These are phyloP conservation scores for Rhogogaster chlorosoma DNA, from an alignment of 2,888 invertebrate genomes.

Conservation along the genomic window DNA sequence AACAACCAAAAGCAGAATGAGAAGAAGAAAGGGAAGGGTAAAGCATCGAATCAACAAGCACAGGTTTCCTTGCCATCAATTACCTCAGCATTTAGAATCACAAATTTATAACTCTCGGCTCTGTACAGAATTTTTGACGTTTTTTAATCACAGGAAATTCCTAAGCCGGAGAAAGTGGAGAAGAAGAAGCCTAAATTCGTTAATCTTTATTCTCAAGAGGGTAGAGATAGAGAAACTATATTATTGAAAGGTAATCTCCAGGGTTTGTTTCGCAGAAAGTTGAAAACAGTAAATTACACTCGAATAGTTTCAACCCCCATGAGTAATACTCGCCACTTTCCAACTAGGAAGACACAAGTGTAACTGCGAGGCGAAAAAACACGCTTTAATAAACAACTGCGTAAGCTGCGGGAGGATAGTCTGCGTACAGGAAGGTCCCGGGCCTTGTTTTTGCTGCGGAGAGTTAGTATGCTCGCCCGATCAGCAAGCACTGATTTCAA, in stretches of 20 bases:
- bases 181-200: constrained; percentile 88
- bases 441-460: constrained; percentile 96
- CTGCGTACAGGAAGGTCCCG: constrained; percentile 97
- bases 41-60: constrained; percentile 52
- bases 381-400: constrained; percentile 96
- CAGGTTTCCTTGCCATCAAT: constrained; percentile 2
- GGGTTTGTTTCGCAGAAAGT: background rate
- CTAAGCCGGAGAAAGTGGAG: constrained; percentile 62
- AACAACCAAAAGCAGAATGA: constrained; percentile 66
- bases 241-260: constrained; percentile 77
- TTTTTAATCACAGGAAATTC: constrained; percentile 53
- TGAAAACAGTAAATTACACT: background rate
- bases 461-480: constrained; percentile 90
- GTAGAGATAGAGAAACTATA: constrained; percentile 79
- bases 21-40: constrained; percentile 70
- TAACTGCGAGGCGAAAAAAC: constrained; percentile 95
- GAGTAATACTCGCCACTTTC: constrained; percentile 51
- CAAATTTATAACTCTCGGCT: background rate
- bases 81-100: background rate
- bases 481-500: constrained; percentile 84
- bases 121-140: background rate
- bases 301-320: background rate
- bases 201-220: constrained; percentile 87
- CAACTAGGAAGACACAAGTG: constrained; percentile 90
- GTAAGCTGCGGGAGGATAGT: constrained; percentile 95